A percentile compares a stretch with the other conserved stretches of the same genome.
These are phyloP conservation scores for Eudyptes chrysolophus DNA, from an alignment of 2,113 vertebrate genomes.

Conservation along the genomic window DNA sequence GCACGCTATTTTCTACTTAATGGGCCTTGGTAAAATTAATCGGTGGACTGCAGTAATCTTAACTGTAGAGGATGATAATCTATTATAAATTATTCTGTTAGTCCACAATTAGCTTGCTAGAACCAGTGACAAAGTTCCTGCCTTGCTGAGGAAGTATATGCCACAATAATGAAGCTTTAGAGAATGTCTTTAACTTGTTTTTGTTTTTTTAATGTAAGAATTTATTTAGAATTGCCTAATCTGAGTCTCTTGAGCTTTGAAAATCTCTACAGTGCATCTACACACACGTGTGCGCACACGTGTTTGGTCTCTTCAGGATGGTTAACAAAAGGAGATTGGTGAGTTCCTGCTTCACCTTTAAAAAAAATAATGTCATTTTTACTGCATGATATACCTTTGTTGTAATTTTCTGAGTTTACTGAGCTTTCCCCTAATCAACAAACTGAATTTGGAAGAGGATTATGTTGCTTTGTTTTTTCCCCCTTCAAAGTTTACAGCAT, in stretches of 20 bases:
- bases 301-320: not conserved
- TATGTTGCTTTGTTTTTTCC: not conserved
- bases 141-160: not conserved
- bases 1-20: not conserved
- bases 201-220: not conserved
- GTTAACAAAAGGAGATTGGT: not conserved
- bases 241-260: not conserved
- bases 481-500: not conserved
- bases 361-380: not conserved
- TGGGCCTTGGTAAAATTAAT: not conserved
- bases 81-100: not conserved
- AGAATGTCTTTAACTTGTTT: not conserved
- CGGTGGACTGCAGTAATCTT: not conserved
- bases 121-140: not conserved
- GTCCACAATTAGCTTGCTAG: not conserved
- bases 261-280: not conserved
- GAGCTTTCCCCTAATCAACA: not conserved
- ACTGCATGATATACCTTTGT: not conserved
- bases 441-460: not conserved
- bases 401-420: not conserved
- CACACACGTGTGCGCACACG: accelerated
- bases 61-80: not conserved
- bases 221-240: not conserved
- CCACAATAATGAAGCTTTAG: not conserved
- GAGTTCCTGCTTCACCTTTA: not conserved